Percentiles rank a stretch among this genome's conserved stretches.
These are phyloP conservation scores for Brachyhypopomus occidentalis DNA, from an alignment of 2,113 vertebrate species.

Conservation along the genomic window DNA sequence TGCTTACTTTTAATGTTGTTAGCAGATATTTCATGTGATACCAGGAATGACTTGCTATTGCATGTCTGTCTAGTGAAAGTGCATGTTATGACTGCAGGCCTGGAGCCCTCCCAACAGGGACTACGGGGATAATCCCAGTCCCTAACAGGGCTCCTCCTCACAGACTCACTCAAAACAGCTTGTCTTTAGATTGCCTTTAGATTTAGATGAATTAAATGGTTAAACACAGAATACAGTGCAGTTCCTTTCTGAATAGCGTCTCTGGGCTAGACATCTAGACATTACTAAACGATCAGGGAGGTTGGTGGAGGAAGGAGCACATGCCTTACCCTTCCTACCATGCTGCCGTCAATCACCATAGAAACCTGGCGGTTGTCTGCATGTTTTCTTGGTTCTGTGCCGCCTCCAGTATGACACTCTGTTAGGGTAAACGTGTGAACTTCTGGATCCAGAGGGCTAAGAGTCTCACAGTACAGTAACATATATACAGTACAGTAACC, in stretches of 20 bases:
- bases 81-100: neutral
- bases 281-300: conserved; percentile 8
- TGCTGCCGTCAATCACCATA: conserved; percentile 21
- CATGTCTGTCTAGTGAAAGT: conserved; percentile 21
- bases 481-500: neutral
- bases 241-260: too few species aligned
- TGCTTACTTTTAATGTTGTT: neutral
- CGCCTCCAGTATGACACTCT: conserved; percentile 4
- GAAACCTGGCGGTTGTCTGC: conserved; percentile 18
- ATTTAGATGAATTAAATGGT: neutral
- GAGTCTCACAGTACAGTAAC: neutral
- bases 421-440: conserved; percentile 26
- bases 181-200: neutral
- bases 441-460: neutral
- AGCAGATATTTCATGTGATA: neutral
- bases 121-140: neutral
- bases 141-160: neutral
- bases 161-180: neutral
- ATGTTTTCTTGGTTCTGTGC: conserved; percentile 24
- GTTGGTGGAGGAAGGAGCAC: conserved; percentile 25
- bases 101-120: neutral
- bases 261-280: neutral
- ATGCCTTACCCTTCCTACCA: conserved; percentile 40
- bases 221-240: too few species aligned
- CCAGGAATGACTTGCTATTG: neutral